Evolutionary conservation across 2,797 vertebrate species (phyloP).

Genomic region (Myotis daubentonii): DNA sequence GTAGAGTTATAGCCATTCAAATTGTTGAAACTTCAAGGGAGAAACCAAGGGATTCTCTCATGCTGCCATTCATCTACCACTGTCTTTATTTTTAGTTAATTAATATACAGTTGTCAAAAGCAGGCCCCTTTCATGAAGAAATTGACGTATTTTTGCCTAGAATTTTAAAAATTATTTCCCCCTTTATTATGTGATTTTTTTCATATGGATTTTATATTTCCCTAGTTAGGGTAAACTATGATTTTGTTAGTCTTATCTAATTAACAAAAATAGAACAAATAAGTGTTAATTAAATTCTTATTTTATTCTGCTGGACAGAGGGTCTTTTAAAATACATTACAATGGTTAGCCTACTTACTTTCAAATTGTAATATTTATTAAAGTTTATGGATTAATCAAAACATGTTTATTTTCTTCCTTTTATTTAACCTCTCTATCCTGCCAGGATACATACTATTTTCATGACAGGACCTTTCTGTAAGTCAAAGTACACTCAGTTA

Average conservation of each 20-base stretch:
- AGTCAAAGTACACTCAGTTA: constrained; percentile 19
- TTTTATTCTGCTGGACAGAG: not conserved
- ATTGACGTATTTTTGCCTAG: not conserved
- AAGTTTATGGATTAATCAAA: constrained; percentile 51
- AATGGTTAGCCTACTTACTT: constrained; percentile 24
- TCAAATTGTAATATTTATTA: constrained; percentile 44
- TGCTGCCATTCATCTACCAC: not conserved
- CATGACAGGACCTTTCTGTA: not conserved
- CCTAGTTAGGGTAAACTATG: not conserved
- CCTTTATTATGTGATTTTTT: constrained; percentile 38
- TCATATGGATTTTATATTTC: constrained; percentile 9
- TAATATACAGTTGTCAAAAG: not conserved
- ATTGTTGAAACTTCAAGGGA: not conserved
- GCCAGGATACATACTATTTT: not conserved
- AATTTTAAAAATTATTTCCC: not conserved
- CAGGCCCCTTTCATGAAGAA: not conserved
- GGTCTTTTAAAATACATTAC: constrained; percentile 47
- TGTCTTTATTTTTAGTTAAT: constrained; percentile 22
- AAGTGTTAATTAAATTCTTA: constrained; percentile 59
- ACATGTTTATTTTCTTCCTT: constrained; percentile 29
- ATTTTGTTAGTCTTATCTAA: not conserved
- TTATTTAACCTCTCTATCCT: not conserved
- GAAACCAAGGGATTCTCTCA: not conserved
- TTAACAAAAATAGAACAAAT: constrained; percentile 29
- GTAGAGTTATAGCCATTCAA: not conserved